phyloP scores from a whole-genome alignment of 2,888 invertebrate genomes.

The Gari tellinella region DNA sequence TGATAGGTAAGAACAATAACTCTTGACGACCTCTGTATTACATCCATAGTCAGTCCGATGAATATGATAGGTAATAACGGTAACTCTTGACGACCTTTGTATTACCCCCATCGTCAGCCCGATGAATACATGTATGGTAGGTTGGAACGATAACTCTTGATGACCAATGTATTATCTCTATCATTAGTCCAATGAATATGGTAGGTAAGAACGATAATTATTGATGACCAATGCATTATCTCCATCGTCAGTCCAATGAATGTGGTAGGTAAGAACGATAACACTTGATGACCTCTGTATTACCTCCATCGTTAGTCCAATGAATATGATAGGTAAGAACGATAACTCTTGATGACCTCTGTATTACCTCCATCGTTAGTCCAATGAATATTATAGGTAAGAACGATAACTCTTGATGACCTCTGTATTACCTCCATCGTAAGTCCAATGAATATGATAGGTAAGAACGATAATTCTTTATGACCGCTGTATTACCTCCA shows the following conservation, averaged over 20 bases:
- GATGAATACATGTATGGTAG: conserved; percentile 60
- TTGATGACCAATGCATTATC: conserved; percentile 58
- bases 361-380: conserved; percentile 54
- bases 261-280: conserved; percentile 60
- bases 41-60: conserved; percentile 57
- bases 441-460: conserved; percentile 60
- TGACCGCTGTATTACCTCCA: too few relatives aligned
- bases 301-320: too few relatives aligned
- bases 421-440: conserved; percentile 58
- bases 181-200: too few relatives aligned
- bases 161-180: too few relatives aligned
- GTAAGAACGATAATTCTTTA: conserved; percentile 57
- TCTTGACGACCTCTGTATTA: conserved; percentile 55
- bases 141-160: too few relatives aligned
- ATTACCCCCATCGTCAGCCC: conserved; percentile 59
- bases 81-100: conserved; percentile 59
- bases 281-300: conserved; percentile 50
- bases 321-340: conserved; percentile 60
- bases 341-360: conserved; percentile 62
- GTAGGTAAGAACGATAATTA: too few relatives aligned
- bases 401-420: conserved; percentile 45
- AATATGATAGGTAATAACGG: conserved; percentile 64
- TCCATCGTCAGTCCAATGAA: conserved; percentile 60
- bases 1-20: conserved; percentile 59
- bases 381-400: conserved; percentile 64